Evolutionary conservation across 1,140 invertebrate genomes (phyloP), one percentile per base, ranked within the genome.

Genomic region (Drosophila yakuba): DNA sequence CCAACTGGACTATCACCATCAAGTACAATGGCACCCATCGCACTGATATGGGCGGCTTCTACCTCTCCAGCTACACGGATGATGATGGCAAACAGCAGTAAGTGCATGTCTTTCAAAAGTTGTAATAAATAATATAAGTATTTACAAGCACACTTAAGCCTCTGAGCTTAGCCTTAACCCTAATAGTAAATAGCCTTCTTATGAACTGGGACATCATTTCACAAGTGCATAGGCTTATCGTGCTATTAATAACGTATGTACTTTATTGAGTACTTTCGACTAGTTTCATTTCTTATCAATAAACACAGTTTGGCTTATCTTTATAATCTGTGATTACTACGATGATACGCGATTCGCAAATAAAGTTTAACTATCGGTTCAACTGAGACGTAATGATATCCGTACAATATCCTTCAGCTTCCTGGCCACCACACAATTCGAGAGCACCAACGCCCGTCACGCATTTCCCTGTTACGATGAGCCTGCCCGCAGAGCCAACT

Each of bases 381-480:
- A 17, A 10, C 3, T 12, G 4, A 3, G 7, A 28, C 38, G 2
- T 11, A 14, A 41, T 56, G n/a, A 23, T 43, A 38, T 10, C 3
- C 17, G 17, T 17, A 2, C n/a, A 7, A 2, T 94, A 20, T 38
- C 25, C 10, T 23, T 0, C 14, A 97, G 96, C 61, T 95, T 94
- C 84, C 90, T 97, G 28, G 95, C 95, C 11, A 95, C 94, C 0
- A 97, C 96, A 0, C 97, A 98, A 90, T 96, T 98, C 76, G 95
- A 97, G 85, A 94, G 97, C 1, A 96, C 95, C 0, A 95, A 96
- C 90, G 97, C 97, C 2, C 93, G 97, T 10, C 94, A 95, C 60
- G 96, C 96, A 1, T 98, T 98, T 81, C 97, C 97, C 0, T 98
- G 97, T 90, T 97, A 97, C 82, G 98, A 99, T 91, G 97, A 99